Evolutionary conservation across 2,888 invertebrate species (phyloP), one percentile per base, ranked within the genome.

Genomic region (Drosophila engyochracea): DNA sequence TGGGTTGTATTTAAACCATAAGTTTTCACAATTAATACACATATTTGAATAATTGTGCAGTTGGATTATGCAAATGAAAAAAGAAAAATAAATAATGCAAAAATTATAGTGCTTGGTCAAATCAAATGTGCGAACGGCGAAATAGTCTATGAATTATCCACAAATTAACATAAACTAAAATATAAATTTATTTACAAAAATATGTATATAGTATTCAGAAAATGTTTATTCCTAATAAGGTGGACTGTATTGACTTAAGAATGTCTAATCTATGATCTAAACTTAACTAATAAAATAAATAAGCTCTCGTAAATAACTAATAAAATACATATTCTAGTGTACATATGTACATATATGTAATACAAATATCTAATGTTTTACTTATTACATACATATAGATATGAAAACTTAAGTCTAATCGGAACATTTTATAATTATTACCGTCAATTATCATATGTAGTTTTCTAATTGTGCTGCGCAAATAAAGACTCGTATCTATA

Each of bases 1-100:
- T 80, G 68, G 73, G 61, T 84, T 85, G 65, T 85, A 70, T 70
- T 88, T 41, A 83, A 76, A 83, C 77, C 70, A 86, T 66, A 89
- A 77, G 64, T 57, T 69, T 77, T 74, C 44, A 47, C 47, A 47
- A 47, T 47, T 4, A 55, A 28, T 79, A 74, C 80, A 90, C 83
- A 57, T 55, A 71, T 55, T 77, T 58, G 28, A 39, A 44, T 66
- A 61, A 74, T 82, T 70, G 90, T 85, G 89, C 74, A 76, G 66
- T 76, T 74, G 67, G 61, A 79, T 53, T 79, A 76, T 82, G 89
- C 53, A 83, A 85, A 85, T 80, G 70, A 81, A 76, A 75, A 77
- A 70, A 72, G 44, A 69, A 66, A 69, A 64, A 70, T 44, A 79
- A 81, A 68, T 52, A 70, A 76, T 60, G 60, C 66, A 64, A 70